Conservation (phyloP, 2,797 vertebrate species). For the Gorsachius magnificus region DNA sequence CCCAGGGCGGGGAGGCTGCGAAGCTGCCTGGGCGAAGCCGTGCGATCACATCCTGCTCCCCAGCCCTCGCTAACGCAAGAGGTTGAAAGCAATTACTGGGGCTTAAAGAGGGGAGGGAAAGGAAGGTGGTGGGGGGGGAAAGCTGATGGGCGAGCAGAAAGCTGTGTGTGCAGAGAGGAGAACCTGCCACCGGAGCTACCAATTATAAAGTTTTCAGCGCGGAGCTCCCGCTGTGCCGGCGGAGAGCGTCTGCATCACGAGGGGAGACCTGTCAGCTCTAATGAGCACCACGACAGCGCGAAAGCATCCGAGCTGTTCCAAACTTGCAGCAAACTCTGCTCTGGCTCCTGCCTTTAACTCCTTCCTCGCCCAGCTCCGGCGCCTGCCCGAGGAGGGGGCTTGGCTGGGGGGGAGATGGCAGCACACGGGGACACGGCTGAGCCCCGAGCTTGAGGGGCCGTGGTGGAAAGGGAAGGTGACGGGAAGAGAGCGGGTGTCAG, state of each 20-base stretch:
- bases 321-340: constrained; percentile 56
- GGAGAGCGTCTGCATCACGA: constrained; percentile 52
- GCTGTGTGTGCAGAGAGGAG: constrained; percentile 65
- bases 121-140: background rate
- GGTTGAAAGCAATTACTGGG: constrained; percentile 77
- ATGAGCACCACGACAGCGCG: constrained; percentile 65
- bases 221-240: constrained; percentile 63
- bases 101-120: constrained; percentile 75
- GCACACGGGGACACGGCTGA: background rate
- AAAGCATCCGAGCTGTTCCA: constrained; percentile 43
- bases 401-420: background rate
- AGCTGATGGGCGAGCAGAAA: constrained; percentile 47
- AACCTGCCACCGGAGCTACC: constrained; percentile 82
- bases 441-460: constrained; percentile 14
- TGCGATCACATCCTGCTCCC: background rate
- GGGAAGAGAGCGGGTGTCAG: constrained; percentile 46
- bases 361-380: background rate
- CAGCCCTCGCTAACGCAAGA: constrained; percentile 24
- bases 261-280: constrained; percentile 73
- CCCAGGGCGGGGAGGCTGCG: background rate
- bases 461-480: constrained; percentile 24
- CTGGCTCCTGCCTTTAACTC: constrained; percentile 55
- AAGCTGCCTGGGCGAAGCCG: background rate
- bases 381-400: background rate
- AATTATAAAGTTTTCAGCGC: constrained; percentile 82